A percentile compares a stretch with the other conserved stretches of the same genome.
phyloP scores from a whole-genome alignment of 2,797 vertebrate genomes.

The Esox masquinongy region DNA sequence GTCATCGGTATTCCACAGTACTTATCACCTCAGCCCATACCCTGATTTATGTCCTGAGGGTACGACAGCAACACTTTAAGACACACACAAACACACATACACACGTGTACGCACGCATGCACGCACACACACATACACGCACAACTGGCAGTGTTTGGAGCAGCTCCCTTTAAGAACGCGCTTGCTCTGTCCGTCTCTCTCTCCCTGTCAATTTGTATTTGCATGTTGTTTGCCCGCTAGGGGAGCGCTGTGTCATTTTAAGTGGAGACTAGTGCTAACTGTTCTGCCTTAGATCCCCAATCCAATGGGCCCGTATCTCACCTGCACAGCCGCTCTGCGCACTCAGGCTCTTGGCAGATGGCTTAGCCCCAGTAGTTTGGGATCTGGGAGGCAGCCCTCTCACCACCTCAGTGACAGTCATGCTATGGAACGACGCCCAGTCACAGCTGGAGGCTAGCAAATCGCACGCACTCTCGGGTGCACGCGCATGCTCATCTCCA shows the following conservation, averaged over 20 bases:
- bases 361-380: neutral
- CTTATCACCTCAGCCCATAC: constrained; percentile 72
- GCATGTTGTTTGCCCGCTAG: neutral
- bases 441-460: neutral
- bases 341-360: neutral
- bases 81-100: neutral
- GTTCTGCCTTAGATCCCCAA: constrained; percentile 1
- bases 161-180: constrained; percentile 30
- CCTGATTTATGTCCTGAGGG: constrained; percentile 58
- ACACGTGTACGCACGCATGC: neutral
- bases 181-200: constrained; percentile 23
- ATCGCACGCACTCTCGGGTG: neutral
- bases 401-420: neutral
- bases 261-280: neutral
- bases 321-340: neutral
- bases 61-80: constrained; percentile 30
- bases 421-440: neutral
- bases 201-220: neutral
- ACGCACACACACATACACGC: neutral
- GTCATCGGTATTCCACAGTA: constrained; percentile 53
- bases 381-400: neutral
- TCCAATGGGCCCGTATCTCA: neutral
- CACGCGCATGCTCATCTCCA: neutral
- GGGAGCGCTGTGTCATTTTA: neutral
- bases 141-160: constrained; percentile 39